Evolutionary conservation across 2,888 invertebrate genomes (phyloP).

Genomic region (Aethes cnicana): DNA sequence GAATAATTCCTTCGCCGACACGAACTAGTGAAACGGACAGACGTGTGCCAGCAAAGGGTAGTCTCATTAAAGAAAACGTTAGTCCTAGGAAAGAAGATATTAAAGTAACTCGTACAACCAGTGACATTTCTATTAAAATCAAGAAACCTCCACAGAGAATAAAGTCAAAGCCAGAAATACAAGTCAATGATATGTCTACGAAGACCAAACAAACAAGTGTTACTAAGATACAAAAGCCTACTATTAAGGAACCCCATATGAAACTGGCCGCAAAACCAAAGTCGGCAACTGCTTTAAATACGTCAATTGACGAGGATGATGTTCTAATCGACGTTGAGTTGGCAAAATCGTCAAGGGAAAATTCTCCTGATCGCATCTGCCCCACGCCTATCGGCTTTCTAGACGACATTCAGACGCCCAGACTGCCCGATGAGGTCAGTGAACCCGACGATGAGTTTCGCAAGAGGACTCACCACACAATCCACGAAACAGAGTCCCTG

Average conservation of each 20-base stretch:
- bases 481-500: constrained; percentile 84
- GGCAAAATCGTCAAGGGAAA: constrained; percentile 89
- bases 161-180: constrained; percentile 77
- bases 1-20: constrained; percentile 40
- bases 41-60: constrained; percentile 55
- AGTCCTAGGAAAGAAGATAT: constrained; percentile 66
- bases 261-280: constrained; percentile 70
- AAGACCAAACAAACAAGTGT: constrained; percentile 50
- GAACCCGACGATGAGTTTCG: constrained; percentile 87
- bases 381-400: constrained; percentile 84
- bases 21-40: constrained; percentile 54
- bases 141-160: constrained; percentile 70
- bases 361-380: constrained; percentile 87
- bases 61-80: constrained; percentile 53
- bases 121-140: constrained; percentile 81
- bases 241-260: constrained; percentile 53
- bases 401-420: constrained; percentile 83
- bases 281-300: constrained; percentile 77
- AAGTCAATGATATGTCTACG: constrained; percentile 61
- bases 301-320: constrained; percentile 78
- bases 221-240: constrained; percentile 48
- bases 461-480: constrained; percentile 63
- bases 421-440: constrained; percentile 88
- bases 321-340: constrained; percentile 86
- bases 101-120: constrained; percentile 80